Base-by-base conservation (phyloP, 2,113 vertebrate genomes). In the Paralichthys olivaceus region DNA sequence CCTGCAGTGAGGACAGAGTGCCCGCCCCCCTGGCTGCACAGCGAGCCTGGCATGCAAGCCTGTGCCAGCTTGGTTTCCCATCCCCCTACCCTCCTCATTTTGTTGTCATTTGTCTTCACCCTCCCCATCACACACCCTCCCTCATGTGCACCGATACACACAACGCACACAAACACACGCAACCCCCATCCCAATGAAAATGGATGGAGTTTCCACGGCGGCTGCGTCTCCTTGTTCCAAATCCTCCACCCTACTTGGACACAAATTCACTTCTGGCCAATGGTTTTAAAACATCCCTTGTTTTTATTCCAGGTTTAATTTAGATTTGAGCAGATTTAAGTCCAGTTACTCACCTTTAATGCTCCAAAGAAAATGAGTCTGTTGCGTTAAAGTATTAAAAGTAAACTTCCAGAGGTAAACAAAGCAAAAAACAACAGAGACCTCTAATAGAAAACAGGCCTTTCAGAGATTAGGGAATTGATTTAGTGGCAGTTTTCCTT, bases 51-150 rank as follows among this genome's bases (percentile, higher is more conserved):
- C 84, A 60, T 57, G 69, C 69, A 57, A 75, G 59, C 58, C 34
- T 53, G 61, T 79, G 78, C 84, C 88, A 85, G 78, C 80, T 86
- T 58, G 74, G 61, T 71, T 83, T 63, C 76, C 81, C 84, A 58
- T 81, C 72, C 75, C 71, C 63, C 77, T 51, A 59, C 84, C 64
- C 72, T 47, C 75, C 79, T 84, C 86, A 72, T 90, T 90, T 86
- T 79, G 84, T 84, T 83, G 84, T 86, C 80, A 62, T 90, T 92
- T 87, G 84, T 90, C 81, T 83, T 76, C 78, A 66, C 58, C 70
- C 68, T 77, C 37, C 69, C 40, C 11, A 3, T 65, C 69, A 76
- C 49, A 20, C 59, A 13, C 60, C 40, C 45, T 56, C 66, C 22
- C 23, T 43, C 25, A 7, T 29, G 25, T 69, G 40, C 77, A 55